Evolutionary conservation across 2,113 vertebrate genomes (phyloP).

Genomic region (Osmerus eperlanus): DNA sequence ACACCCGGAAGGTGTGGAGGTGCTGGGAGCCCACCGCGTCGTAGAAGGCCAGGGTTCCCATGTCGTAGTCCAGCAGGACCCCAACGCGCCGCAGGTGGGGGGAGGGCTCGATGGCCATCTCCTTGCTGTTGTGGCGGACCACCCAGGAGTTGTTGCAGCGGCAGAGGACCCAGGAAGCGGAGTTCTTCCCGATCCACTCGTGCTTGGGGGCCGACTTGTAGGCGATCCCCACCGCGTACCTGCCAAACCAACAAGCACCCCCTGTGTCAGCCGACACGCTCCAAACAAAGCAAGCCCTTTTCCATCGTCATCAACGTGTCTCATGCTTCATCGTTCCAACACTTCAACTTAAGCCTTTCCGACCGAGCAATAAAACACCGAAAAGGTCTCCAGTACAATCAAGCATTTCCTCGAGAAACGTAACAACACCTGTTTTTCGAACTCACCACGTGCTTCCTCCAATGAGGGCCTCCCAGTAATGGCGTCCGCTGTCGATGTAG

Average conservation of each 20-base stretch:
- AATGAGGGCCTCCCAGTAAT: conserved; percentile 98
- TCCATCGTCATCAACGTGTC: too few relatives aligned
- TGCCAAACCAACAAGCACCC: conserved; percentile 43
- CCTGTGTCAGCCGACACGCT: not conserved
- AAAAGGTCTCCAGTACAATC: not conserved
- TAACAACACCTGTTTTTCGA: not conserved
- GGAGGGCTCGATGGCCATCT: conserved; percentile 87
- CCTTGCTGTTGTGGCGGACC: conserved; percentile 94
- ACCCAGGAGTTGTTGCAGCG: conserved; percentile 97
- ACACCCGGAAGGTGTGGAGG: conserved; percentile 90
- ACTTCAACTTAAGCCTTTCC: not conserved
- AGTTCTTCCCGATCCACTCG: conserved; percentile 96
- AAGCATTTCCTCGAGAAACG: not conserved
- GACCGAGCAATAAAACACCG: not conserved
- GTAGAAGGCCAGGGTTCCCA: conserved; percentile 88
- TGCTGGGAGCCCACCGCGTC: conserved; percentile 94
- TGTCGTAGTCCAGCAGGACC: conserved; percentile 94
- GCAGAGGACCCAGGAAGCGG: conserved; percentile 93
- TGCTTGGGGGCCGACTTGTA: conserved; percentile 96
- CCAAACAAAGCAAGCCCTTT: too few relatives aligned
- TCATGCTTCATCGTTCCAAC: not conserved
- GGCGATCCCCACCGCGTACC: conserved; percentile 95
- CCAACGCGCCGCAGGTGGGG: conserved; percentile 91
- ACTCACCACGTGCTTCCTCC: conserved; percentile 95
- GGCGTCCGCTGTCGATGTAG: conserved; percentile 94